Evolutionary conservation across 2,113 vertebrate genomes (phyloP).

Genomic region (Seriola quinqueradiata): DNA sequence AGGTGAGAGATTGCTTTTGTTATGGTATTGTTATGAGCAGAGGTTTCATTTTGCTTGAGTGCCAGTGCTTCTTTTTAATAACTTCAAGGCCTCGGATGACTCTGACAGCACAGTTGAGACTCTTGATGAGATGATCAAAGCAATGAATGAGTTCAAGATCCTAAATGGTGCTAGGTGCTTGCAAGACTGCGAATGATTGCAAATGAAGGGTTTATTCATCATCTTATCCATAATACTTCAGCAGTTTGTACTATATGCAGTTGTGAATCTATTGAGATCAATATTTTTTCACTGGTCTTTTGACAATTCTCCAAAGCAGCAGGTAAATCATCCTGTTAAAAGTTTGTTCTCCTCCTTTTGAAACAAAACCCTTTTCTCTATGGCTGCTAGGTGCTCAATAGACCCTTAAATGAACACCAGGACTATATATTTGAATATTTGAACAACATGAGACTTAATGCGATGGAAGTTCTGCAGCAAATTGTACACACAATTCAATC

Average conservation of each 20-base stretch:
- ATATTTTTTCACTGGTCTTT: slow-evolving; percentile 8
- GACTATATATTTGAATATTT: neutral
- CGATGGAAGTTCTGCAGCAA: neutral
- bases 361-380: neutral
- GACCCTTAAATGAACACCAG: neutral
- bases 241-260: neutral
- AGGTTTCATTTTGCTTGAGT: slow-evolving; percentile 34
- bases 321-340: neutral
- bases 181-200: neutral
- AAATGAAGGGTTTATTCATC: neutral
- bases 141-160: slow-evolving; percentile 1
- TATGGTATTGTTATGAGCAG: slow-evolving; percentile 16
- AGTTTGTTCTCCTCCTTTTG: neutral
- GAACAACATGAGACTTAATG: neutral
- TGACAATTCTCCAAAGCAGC: neutral
- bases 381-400: neutral
- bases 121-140: slow-evolving; percentile 9
- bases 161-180: slow-evolving; percentile 13
- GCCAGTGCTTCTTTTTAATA: slow-evolving; percentile 21
- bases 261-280: neutral
- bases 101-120: neutral
- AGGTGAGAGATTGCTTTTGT: slow-evolving; percentile 34
- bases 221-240: slow-evolving; percentile 3
- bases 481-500: neutral
- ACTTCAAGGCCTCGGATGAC: slow-evolving; percentile 26